Evolutionary conservation across 2,113 vertebrate genomes (phyloP).

Genomic region (Equus quagga): DNA sequence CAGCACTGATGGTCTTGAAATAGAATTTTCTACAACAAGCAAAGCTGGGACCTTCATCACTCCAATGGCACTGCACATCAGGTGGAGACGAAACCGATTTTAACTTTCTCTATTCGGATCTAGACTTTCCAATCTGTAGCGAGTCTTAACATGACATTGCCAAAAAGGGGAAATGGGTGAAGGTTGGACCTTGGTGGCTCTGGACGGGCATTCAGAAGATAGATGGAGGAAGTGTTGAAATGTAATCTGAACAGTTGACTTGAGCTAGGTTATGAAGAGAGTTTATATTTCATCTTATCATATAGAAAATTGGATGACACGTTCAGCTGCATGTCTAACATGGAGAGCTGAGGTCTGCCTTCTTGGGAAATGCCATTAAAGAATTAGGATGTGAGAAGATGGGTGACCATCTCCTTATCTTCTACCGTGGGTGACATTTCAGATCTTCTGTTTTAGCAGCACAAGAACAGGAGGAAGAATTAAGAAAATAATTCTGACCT

Average conservation of each 20-base stretch:
- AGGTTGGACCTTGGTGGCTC: background rate
- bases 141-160: background rate
- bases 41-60: background rate
- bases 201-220: background rate
- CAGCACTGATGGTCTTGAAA: background rate
- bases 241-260: background rate
- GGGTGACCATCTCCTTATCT: background rate
- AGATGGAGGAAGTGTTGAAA: background rate
- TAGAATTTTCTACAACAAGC: constrained; percentile 2
- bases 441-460: background rate
- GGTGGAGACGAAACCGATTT: background rate
- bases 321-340: background rate
- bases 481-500: background rate
- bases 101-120: background rate
- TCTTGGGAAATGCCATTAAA: background rate
- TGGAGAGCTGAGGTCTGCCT: background rate
- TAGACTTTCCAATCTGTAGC: background rate
- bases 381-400: background rate
- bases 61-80: background rate
- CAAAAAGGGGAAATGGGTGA: background rate
- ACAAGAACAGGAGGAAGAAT: background rate
- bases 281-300: background rate
- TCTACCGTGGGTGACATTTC: background rate
- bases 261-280: background rate
- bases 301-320: background rate